Conservation (phyloP, 2,797 vertebrate species). For the Poecilia velifera region DNA sequence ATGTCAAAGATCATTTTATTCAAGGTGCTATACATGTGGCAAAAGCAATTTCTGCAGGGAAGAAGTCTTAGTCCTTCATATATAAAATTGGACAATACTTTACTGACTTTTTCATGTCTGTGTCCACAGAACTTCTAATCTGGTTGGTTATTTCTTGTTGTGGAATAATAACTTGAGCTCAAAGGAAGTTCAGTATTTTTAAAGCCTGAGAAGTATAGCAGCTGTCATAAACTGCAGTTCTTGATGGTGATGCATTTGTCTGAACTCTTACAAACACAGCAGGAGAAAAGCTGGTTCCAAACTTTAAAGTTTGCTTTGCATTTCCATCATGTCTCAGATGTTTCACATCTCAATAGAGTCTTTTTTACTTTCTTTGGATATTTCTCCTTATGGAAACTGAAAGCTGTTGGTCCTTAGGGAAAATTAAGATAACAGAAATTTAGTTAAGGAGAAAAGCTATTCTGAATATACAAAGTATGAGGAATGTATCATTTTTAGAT, state of each 20-base stretch:
- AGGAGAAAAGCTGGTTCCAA: not conserved
- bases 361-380: not conserved
- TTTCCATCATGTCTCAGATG: conserved; percentile 3
- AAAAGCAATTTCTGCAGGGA: conserved; percentile 3
- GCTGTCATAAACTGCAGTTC: conserved; percentile 15
- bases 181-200: conserved; percentile 12
- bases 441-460: not conserved
- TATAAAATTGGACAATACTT: conserved; percentile 8
- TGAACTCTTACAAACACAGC: conserved; percentile 10
- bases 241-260: conserved; percentile 14
- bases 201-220: conserved; percentile 12
- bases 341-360: not conserved
- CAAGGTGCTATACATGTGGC: not conserved
- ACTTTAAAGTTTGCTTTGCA: conserved; percentile 11
- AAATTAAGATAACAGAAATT: not conserved
- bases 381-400: not conserved
- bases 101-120: conserved; percentile 5
- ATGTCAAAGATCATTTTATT: conserved; percentile 30
- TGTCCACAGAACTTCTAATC: conserved; percentile 2
- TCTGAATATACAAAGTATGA: not conserved
- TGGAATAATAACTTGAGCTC: conserved; percentile 19
- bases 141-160: conserved; percentile 1
- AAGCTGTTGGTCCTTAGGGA: not conserved
- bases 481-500: not conserved
- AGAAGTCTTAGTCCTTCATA: not conserved